phyloP scores from a whole-genome alignment of 2,797 vertebrate genomes.

The Columba guinea region DNA sequence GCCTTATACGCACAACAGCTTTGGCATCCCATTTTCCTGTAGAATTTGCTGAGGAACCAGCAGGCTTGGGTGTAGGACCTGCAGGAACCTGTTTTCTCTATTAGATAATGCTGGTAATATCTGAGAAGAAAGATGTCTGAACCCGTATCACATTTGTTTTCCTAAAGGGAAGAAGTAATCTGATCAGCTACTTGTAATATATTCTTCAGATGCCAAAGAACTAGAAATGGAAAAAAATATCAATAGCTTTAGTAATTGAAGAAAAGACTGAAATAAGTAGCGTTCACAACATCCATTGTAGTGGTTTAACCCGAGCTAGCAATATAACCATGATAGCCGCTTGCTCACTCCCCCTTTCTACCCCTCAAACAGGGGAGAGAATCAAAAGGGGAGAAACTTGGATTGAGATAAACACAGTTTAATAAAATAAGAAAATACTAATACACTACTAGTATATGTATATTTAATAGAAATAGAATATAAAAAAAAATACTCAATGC shows the following conservation, averaged over 20 bases:
- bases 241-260: neutral
- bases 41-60: neutral
- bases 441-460: too few species aligned
- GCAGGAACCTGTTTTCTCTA: neutral
- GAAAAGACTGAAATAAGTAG: neutral
- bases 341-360: too few species aligned
- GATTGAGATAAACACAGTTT: too few species aligned
- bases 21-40: neutral
- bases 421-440: too few species aligned
- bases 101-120: neutral
- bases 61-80: neutral
- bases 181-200: neutral
- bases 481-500: too few species aligned
- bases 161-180: conserved; percentile 16
- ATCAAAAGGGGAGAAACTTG: too few species aligned
- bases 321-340: too few species aligned
- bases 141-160: neutral
- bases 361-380: too few species aligned
- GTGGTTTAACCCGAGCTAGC: too few species aligned
- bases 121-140: conserved; percentile 1
- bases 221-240: neutral
- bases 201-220: neutral
- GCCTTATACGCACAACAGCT: neutral
- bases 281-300: neutral
- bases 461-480: too few species aligned